Evolutionary conservation across 1,140 invertebrate genomes (phyloP).

Genomic region (Trachelipus rathkii): DNA sequence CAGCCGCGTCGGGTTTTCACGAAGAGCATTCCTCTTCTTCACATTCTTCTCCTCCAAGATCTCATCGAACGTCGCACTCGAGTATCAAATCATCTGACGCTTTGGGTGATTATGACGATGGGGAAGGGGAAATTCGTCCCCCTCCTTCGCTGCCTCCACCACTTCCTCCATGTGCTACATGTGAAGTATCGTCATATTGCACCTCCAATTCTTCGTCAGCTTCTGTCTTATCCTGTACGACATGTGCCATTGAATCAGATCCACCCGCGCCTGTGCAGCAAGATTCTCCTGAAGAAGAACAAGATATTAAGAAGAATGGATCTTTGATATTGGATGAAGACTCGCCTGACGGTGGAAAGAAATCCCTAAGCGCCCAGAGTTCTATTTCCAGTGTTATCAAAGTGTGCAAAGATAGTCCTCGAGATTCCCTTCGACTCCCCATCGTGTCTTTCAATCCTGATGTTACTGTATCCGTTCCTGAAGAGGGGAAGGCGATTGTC

Average conservation of each 20-base stretch:
- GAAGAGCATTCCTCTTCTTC: conserved; percentile 17
- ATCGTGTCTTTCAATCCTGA: background rate
- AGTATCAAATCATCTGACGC: conserved; percentile 44
- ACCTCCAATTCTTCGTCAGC: conserved; percentile 30
- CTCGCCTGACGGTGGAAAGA: background rate
- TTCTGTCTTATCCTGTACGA: conserved; percentile 34
- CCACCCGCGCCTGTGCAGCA: background rate
- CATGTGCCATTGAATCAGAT: conserved; percentile 36
- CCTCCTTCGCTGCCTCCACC: conserved; percentile 39
- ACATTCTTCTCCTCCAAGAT: conserved; percentile 34
- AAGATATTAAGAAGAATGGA: background rate
- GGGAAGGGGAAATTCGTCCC: conserved; percentile 20
- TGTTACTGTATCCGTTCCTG: background rate
- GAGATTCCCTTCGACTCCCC: background rate
- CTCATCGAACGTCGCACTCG: conserved; percentile 39
- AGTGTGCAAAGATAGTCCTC: background rate
- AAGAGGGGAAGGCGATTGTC: background rate
- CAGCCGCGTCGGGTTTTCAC: conserved; percentile 20
- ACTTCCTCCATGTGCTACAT: conserved; percentile 38
- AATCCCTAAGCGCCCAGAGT: background rate
- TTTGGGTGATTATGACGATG: conserved; percentile 25
- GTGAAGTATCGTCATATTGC: conserved; percentile 41
- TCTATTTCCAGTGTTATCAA: background rate
- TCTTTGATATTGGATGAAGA: background rate
- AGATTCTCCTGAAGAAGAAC: background rate